A percentile compares a stretch with the other conserved stretches of the same genome.
Conservation (phyloP, 2,113 vertebrate genomes). For the Pyrgilauda ruficollis region DNA sequence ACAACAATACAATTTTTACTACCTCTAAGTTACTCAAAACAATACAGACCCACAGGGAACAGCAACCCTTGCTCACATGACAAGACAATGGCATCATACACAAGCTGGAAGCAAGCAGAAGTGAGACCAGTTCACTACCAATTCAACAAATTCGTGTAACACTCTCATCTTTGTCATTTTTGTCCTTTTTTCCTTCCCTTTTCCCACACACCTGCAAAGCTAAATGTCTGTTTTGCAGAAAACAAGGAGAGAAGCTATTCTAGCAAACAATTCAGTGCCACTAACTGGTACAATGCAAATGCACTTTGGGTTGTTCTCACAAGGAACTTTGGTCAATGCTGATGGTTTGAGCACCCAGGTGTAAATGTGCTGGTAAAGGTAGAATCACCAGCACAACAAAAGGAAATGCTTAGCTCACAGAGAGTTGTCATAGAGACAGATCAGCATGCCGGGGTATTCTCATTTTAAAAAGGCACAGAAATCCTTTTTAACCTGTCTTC, state of each 20-base stretch:
- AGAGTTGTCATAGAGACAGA: slow-evolving; percentile 59
- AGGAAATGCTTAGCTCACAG: not conserved
- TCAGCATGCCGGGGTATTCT: slow-evolving; percentile 1
- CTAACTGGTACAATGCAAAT: not conserved
- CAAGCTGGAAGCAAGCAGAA: not conserved
- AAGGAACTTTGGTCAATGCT: not conserved
- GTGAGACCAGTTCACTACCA: not conserved
- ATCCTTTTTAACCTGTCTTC: slow-evolving; percentile 49
- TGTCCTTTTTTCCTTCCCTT: not conserved
- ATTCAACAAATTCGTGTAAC: not conserved
- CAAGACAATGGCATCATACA: not conserved
- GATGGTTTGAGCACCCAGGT: not conserved
- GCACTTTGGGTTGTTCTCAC: not conserved
- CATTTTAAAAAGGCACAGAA: slow-evolving; percentile 31
- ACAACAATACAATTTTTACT: not conserved
- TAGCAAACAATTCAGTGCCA: not conserved
- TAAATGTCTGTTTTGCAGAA: not conserved
- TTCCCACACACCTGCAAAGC: not conserved
- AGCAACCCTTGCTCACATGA: not conserved
- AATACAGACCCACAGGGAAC: not conserved
- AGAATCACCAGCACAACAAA: not conserved
- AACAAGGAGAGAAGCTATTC: not conserved
- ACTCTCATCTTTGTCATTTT: not conserved
- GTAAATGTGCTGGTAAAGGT: not conserved
- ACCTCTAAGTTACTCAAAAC: not conserved